Evolutionary conservation across 2,113 vertebrate species (phyloP).

Genomic region (Gymnogyps californianus): DNA sequence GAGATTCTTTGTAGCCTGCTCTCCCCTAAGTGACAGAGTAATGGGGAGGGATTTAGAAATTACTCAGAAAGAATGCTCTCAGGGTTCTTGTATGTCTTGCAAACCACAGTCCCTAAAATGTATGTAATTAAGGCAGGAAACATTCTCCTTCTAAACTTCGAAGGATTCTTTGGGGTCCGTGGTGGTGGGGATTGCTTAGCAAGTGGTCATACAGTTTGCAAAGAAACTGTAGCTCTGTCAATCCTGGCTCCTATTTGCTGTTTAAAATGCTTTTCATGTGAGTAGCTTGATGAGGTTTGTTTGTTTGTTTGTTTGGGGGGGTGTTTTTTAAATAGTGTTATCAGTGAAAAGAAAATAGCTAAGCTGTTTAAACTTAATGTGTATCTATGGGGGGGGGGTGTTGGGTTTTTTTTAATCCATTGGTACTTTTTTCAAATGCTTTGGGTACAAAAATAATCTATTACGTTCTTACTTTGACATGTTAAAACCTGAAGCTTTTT

Average conservation of each 20-base stretch:
- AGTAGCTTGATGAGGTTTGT: background rate
- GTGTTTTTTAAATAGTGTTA: background rate
- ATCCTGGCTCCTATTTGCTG: background rate
- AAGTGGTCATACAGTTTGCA: background rate
- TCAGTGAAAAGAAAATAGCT: background rate
- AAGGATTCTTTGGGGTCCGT: background rate
- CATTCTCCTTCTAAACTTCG: background rate
- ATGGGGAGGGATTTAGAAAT: background rate
- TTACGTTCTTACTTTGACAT: background rate
- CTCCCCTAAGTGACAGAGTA: background rate
- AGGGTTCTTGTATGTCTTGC: background rate
- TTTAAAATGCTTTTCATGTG: background rate
- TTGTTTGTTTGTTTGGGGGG: background rate
- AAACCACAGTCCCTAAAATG: background rate
- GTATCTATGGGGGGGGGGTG: rapidly evolving
- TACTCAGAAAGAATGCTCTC: background rate
- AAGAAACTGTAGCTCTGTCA: background rate
- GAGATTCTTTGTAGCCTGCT: background rate
- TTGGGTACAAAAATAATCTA: background rate
- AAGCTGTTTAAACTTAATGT: background rate
- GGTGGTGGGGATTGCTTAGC: background rate
- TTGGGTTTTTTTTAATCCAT: background rate
- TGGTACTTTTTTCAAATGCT: background rate
- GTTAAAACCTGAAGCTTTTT: background rate
- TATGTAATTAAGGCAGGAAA: background rate